phyloP scores from a whole-genome alignment of 2,888 invertebrate genomes.

The Pecten maximus region DNA sequence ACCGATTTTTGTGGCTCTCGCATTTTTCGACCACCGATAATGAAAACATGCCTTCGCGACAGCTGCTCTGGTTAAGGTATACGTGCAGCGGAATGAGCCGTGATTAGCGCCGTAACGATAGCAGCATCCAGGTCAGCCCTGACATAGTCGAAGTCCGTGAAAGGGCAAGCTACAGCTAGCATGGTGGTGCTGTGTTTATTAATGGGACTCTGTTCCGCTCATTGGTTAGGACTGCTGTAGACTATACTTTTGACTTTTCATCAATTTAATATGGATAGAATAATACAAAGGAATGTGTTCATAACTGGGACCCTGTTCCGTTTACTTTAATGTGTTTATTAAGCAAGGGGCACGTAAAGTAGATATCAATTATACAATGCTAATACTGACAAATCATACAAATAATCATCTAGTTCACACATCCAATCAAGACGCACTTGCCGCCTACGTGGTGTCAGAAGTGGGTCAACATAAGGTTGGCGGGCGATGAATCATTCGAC shows the following conservation, averaged over 20 bases:
- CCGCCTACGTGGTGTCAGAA: no score
- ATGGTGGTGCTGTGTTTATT: neutral
- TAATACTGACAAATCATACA: no score
- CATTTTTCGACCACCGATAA: constrained; percentile 60
- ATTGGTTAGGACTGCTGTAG: neutral
- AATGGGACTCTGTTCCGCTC: neutral
- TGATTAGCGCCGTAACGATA: constrained; percentile 57
- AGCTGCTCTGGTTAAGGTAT: neutral
- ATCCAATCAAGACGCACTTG: no score
- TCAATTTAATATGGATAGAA: neutral
- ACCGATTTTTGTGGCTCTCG: constrained; percentile 57
- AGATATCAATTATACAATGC: no score
- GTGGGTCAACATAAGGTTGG: no score
- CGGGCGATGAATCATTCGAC: no score
- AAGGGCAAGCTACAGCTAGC: neutral
- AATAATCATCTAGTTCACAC: no score
- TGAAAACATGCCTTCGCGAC: constrained; percentile 53
- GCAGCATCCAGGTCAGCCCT: constrained; percentile 56
- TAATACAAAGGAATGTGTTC: neutral
- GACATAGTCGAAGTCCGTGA: neutral
- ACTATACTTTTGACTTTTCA: neutral
- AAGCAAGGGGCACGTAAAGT: no score
- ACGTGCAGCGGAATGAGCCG: constrained; percentile 36
- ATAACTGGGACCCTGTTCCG: neutral
- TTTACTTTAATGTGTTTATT: no score